Evolutionary conservation across 1,140 invertebrate genomes (phyloP), one percentile per base, ranked within the genome.

Genomic region (Cepaea nemoralis): DNA sequence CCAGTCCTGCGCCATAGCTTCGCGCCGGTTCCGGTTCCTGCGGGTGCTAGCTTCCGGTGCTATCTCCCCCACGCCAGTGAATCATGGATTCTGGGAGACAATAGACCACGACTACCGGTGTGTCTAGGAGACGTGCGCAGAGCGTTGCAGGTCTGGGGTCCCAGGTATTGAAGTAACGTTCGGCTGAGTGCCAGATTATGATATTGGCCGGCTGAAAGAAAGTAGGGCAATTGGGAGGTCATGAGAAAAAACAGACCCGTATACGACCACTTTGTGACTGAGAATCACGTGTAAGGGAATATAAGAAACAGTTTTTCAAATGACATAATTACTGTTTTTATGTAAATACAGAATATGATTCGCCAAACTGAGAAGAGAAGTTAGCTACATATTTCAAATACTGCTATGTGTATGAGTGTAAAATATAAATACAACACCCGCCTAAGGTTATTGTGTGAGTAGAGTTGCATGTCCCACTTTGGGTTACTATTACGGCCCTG

Each of bases 11-110:
- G 40, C 71, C 71, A 74, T 74, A 48, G 71, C 71, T 74, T 45
- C 31, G n/a, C 48, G 42, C 71, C 42, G 22, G 71, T 74, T 74
- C 71, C 71, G 71, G 71, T 74, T 74, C 71, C 42, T 74, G 42
- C 40, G 71, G 71, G 71, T 48, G 40, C 42, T 31, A 27, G 42
- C 71, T 74, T 74, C 71, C 71, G 71, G 71, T 48, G 71, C 71
- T 48, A 74, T 74, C 71, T 74, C 42, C 71, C 71, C 42, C 24
- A 74, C 71, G 71, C 31, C 2, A 27, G 71, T 74, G 71, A 74
- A 74, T 74, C 71, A 74, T 74, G 42, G 22, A 74, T 74, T 74
- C 71, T 74, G 31, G 27, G 71, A 74, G 71, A 74, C 71, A 74
- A 74, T 74, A 45, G 71, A 1, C 31, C 71, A 74, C 40, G 16